phyloP scores from a whole-genome alignment of 2,888 invertebrate genomes.

The Conchocele bisecta region DNA sequence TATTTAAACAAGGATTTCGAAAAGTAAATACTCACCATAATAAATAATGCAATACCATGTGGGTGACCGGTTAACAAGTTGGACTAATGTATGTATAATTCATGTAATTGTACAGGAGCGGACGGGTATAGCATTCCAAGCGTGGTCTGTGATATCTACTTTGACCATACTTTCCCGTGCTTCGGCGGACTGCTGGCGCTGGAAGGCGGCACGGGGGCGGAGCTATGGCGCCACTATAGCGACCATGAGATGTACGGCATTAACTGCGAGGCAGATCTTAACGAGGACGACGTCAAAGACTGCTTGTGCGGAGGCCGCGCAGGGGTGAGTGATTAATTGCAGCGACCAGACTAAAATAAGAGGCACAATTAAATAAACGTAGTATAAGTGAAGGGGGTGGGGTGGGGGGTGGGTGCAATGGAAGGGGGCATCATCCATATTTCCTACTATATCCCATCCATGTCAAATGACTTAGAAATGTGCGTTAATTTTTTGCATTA shows the following conservation, averaged over 20 bases:
- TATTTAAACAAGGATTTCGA: too few relatives aligned
- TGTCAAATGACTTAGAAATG: too few relatives aligned
- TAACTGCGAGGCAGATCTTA: conserved; percentile 89
- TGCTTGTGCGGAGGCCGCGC: conserved; percentile 89
- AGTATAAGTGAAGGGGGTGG: neutral
- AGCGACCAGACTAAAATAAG: too few relatives aligned
- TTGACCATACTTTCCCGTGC: conserved; percentile 87
- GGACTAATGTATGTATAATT: too few relatives aligned
- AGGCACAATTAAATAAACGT: too few relatives aligned
- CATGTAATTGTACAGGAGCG: too few relatives aligned
- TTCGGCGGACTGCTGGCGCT: conserved; percentile 90
- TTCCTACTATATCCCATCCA: neutral
- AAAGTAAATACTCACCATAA: too few relatives aligned
- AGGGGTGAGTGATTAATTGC: conserved; percentile 86
- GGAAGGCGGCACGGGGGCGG: conserved; percentile 88
- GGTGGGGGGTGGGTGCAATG: neutral
- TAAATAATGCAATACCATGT: too few relatives aligned
- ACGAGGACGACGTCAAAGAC: conserved; percentile 88
- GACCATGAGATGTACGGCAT: conserved; percentile 89
- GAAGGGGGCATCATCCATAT: neutral
- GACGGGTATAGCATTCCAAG: conserved; percentile 85
- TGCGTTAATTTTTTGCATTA: too few relatives aligned
- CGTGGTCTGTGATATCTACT: conserved; percentile 87
- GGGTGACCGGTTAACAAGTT: too few relatives aligned
- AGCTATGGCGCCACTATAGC: conserved; percentile 90